These are phyloP conservation scores for Botrylloides violaceus DNA, from an alignment of 23 tunicate species.

Conservation along the genomic window DNA sequence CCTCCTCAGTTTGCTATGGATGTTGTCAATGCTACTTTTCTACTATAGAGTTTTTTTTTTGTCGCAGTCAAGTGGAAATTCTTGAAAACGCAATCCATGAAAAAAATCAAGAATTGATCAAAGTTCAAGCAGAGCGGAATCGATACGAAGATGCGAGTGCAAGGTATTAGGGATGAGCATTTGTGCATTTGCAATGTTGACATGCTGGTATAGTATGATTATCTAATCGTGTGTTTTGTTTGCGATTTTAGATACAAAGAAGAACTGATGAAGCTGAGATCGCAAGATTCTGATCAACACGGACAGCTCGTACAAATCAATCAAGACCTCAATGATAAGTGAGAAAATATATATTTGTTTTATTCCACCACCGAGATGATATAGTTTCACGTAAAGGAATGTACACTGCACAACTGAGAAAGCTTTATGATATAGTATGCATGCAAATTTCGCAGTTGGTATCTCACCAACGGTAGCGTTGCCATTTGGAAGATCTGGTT, in stretches of 20 bases:
- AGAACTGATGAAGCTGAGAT: conserved; percentile 39
- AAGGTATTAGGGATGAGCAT: conserved; percentile 22
- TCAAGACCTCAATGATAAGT: conserved; percentile 57
- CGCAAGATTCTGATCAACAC: conserved; percentile 52
- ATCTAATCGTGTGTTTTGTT: background rate
- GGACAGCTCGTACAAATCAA: conserved; percentile 6
- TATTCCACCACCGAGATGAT: no score
- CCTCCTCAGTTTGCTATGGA: background rate
- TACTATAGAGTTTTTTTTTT: background rate
- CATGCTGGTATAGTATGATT: background rate
- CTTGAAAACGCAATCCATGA: conserved; percentile 40
- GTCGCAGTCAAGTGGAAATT: conserved; percentile 40
- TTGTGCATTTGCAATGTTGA: background rate
- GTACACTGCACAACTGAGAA: no score
- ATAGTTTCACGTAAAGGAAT: no score
- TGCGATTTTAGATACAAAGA: conserved; percentile 29
- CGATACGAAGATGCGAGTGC: conserved; percentile 41
- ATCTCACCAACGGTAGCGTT: no score
- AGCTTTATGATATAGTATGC: no score
- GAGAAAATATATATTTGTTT: no score
- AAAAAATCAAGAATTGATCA: conserved; percentile 48
- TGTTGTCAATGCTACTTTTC: background rate
- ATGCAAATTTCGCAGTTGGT: no score
- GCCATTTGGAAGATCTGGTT: no score
- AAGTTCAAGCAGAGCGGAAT: conserved; percentile 45